Conservation (phyloP, 2,888 invertebrate genomes). For the Cerceris rybyensis region DNA sequence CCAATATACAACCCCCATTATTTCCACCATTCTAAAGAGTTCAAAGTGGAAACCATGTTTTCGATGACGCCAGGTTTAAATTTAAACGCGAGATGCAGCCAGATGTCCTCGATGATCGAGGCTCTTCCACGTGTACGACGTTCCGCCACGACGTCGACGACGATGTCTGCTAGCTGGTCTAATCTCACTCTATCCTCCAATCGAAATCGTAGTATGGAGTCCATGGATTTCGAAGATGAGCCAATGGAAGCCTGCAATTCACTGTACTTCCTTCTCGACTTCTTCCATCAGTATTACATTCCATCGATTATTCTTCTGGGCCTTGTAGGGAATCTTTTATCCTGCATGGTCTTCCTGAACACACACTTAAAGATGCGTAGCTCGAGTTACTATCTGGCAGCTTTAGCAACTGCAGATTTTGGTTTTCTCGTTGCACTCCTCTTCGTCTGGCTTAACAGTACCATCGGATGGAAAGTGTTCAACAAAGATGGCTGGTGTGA, state of each 20-base stretch:
- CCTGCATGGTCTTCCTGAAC: constrained; percentile 85
- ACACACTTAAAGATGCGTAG: constrained; percentile 85
- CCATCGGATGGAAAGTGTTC: constrained; percentile 82
- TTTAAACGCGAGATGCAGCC: constrained; percentile 23
- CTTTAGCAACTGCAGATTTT: constrained; percentile 85
- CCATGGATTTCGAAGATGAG: constrained; percentile 66
- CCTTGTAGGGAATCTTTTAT: constrained; percentile 84
- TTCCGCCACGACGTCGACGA: constrained; percentile 26
- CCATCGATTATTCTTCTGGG: constrained; percentile 85
- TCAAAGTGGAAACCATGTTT: constrained; percentile 24
- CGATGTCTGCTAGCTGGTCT: constrained; percentile 10
- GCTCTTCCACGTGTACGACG: constrained; percentile 39
- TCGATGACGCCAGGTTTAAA: constrained; percentile 10
- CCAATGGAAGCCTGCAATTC: constrained; percentile 69
- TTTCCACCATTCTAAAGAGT: too few relatives aligned
- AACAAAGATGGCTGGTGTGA: constrained; percentile 85
- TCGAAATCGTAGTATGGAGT: constrained; percentile 57
- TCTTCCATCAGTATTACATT: constrained; percentile 84
- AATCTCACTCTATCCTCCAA: constrained; percentile 46
- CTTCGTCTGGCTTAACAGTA: constrained; percentile 83
- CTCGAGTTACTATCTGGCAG: constrained; percentile 86
- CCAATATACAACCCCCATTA: too few relatives aligned
- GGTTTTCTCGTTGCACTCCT: constrained; percentile 84
- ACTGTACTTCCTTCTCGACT: constrained; percentile 79
- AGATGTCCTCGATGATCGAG: constrained; percentile 14